Base-by-base conservation (phyloP, 2,888 invertebrate species). In the Melinaea marsaeus region DNA sequence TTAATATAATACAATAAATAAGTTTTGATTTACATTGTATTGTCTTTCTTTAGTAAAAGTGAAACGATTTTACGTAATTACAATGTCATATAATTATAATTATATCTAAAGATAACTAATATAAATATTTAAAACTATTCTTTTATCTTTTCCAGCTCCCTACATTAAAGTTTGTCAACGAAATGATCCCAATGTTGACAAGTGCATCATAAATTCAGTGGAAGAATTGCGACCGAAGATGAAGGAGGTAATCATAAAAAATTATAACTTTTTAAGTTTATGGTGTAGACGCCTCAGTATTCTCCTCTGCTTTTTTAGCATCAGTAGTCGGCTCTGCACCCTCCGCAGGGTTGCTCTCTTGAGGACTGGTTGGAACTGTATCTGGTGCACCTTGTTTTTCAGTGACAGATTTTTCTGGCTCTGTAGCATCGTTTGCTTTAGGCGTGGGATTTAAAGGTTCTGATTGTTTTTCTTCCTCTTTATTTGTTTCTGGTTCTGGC, bases 81-180 rank as follows among this genome's bases (percentile, higher is more conserved):
- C 22, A 22, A 22, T 22, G 22, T 22, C 22, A 22, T 22, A 22
- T 22, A 22, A 22, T 22, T 22, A 22, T 22, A 22, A 22, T 22
- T 22, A 22, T 22, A 22, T 22, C 22, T 22, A 22, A 22, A 22
- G 22, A 22, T 22, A 22, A 22, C 7, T 42, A 9, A 42, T 22
- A 13, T 48, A 48, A 47, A 45, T 56, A 57, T 37, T 60, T 37
- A 13, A n/a, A 13, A 9, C 4, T 34, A 22, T 13, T 11, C 22
- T 3, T 42, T 42, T 57, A 48, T 42, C 7, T 78, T 72, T 91
- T 90, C 42, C 88, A 94, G 94, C 94, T 45, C 78, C 92, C 13
- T 94, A 93, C 80, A 93, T 94, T 69, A 93, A 93, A 75, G 84
- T 93, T 56, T 94, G 94, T 77, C 92, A 92, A 74, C 91, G 93